Evolutionary conservation across 2,888 invertebrate genomes (phyloP).

Genomic region (Rotaria sp.): DNA sequence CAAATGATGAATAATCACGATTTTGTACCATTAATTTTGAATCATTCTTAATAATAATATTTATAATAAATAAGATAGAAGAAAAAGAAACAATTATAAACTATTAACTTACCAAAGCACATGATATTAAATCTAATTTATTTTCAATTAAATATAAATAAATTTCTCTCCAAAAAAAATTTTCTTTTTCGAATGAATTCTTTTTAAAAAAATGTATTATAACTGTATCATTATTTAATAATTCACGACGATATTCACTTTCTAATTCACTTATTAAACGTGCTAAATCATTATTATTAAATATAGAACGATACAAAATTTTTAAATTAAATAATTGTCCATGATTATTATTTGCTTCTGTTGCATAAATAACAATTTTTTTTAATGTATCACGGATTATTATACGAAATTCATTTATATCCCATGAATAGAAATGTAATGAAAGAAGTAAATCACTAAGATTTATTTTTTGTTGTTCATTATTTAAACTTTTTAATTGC

Average conservation of each 20-base stretch:
- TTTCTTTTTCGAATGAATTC: not conserved
- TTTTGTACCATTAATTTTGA: not conserved
- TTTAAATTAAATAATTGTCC: slow-evolving; percentile 16
- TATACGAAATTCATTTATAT: not conserved
- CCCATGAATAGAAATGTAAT: slow-evolving; percentile 2
- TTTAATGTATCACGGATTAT: not conserved
- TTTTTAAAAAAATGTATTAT: slow-evolving; percentile 26
- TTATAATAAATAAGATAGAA: not conserved
- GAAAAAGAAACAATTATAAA: not conserved
- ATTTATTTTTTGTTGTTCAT: not conserved
- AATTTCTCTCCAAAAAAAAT: slow-evolving; percentile 11
- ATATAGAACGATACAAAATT: not conserved
- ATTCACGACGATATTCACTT: not conserved
- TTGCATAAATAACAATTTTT: slow-evolving; percentile 5
- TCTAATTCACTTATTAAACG: not conserved
- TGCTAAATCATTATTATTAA: not conserved
- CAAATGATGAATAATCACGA: slow-evolving; percentile 29
- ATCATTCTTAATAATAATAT: not conserved
- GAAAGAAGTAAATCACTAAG: not conserved
- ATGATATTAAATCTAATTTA: slow-evolving; percentile 11
- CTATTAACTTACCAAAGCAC: not conserved
- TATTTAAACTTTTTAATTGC: not conserved
- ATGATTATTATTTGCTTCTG: not conserved
- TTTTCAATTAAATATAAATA: slow-evolving; percentile 15
- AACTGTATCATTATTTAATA: not conserved